Base-by-base conservation (phyloP, 1,140 invertebrate species). In the Pemphigus obesinymphae region DNA sequence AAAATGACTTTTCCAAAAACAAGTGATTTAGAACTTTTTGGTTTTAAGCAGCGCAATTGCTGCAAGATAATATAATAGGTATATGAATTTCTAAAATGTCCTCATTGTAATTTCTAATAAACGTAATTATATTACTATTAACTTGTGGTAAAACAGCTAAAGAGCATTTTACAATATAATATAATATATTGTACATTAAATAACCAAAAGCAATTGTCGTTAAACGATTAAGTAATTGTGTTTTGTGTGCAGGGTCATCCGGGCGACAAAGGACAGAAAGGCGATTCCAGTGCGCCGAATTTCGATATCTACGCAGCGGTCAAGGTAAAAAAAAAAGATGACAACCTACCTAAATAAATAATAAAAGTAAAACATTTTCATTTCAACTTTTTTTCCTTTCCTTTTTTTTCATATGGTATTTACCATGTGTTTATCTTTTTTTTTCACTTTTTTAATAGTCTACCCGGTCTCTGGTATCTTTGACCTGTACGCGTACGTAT, bases 221-320 rank as follows among this genome's bases (percentile, higher is more conserved):
- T 29, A 63, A 63, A 17, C 29, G 17, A 15, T 40, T 23, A 26
- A 13, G 37, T 40, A 40, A 40, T 40, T 4, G 37, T n/a, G 26
- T 45, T 45, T 72, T 72, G 13, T 84, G 80, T 85, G 48, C 89
- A 97, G 93, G 96, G 96, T 61, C 90, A 90, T 85, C 90, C 92
- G 61, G 96, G 96, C 7, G 94, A 96, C 81, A 95, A 95, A 86
- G 96, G 96, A 66, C 91, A 92, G 84, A 95, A 95, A 87, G 95
- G 94, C 50, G 94, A 95, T 85, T 89, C 92, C 70, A 94, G 94
- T 83, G 94, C 91, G 86, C 93, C 94, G 45, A 94, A 94, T 55
- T 95, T 96, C 85, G 95, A 96, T 87, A 93, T 96, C 40, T 93
- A 95, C 87, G 93, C 94, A 82, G 94, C 94, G 83, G 93, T 96